phyloP scores from a whole-genome alignment of 2,797 vertebrate genomes.

The Xiphorhynchus erythropygius region DNA sequence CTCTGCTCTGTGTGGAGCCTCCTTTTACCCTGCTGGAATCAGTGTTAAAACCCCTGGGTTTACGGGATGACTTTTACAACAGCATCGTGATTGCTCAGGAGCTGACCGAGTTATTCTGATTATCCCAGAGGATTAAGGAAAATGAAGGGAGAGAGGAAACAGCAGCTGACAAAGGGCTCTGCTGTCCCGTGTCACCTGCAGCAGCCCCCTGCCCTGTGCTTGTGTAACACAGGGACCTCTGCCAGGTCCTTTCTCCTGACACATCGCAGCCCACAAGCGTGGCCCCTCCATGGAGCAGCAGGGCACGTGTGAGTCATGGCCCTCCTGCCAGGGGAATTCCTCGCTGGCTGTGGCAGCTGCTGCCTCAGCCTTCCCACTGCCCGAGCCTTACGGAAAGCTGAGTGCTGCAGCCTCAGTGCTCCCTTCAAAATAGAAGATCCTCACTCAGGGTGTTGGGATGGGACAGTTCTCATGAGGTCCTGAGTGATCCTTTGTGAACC shows the following conservation, averaged over 20 bases:
- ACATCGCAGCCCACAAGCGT: slow-evolving; percentile 15
- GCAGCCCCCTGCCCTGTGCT: neutral
- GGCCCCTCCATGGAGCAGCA: slow-evolving; percentile 10
- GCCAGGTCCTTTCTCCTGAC: slow-evolving; percentile 42
- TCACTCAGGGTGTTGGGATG: fast-evolving
- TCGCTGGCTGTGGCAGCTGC: slow-evolving; percentile 29
- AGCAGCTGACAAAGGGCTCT: neutral
- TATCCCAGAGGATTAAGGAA: neutral
- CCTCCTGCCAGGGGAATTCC: slow-evolving; percentile 66
- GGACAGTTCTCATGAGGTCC: neutral
- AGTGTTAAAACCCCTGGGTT: neutral
- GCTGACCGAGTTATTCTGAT: neutral
- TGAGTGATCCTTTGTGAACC: neutral
- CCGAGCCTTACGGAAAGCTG: neutral
- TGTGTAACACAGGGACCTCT: neutral
- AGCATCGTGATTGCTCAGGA: neutral
- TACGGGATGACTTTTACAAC: neutral
- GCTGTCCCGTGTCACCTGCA: neutral
- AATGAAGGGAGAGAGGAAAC: neutral
- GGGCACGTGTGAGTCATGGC: slow-evolving; percentile 22
- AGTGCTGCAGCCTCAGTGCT: neutral
- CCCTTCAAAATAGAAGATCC: slow-evolving; percentile 40
- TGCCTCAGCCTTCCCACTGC: neutral
- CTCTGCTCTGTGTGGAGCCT: neutral
- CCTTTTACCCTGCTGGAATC: neutral